phyloP scores from a whole-genome alignment of 2,888 invertebrate genomes.

The Rotaria sp. region DNA sequence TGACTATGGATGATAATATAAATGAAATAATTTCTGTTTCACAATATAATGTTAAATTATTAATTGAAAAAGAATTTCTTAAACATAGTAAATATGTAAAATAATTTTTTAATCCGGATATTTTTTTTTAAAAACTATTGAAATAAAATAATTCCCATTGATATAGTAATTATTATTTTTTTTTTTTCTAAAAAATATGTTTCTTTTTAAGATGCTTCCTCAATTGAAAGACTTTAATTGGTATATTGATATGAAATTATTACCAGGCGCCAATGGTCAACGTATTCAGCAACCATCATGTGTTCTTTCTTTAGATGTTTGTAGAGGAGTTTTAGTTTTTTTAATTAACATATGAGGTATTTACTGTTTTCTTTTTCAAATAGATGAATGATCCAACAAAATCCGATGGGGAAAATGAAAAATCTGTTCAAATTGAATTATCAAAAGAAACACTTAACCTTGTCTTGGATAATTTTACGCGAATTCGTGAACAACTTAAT shows the following conservation, averaged over 20 bases:
- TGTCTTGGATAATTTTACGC: constrained; percentile 21
- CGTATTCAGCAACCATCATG: constrained; percentile 13
- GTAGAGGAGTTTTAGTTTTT: not conserved
- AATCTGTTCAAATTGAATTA: constrained; percentile 15
- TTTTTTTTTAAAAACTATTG: not conserved
- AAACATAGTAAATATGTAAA: constrained; percentile 78
- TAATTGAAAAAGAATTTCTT: constrained; percentile 71
- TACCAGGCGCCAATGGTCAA: not conserved
- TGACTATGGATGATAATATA: constrained; percentile 45
- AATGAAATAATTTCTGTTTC: constrained; percentile 56
- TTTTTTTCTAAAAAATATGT: too few relatives aligned
- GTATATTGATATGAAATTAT: constrained; percentile 22
- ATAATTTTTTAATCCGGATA: constrained; percentile 58
- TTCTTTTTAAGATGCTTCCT: not conserved
- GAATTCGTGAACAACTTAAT: constrained; percentile 26
- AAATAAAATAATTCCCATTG: too few relatives aligned
- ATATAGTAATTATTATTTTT: not conserved
- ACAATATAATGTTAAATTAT: constrained; percentile 71
- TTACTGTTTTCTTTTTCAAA: not conserved
- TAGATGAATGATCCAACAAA: not conserved
- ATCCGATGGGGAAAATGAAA: not conserved
- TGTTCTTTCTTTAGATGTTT: not conserved
- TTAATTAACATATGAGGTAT: too few relatives aligned
- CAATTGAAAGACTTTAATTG: constrained; percentile 6
- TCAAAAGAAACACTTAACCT: constrained; percentile 20